A percentile compares a stretch with the other conserved stretches of the same genome.
These are phyloP conservation scores for Girardia tigrina DNA, from an alignment of 2,888 invertebrate genomes.

Conservation along the genomic window DNA sequence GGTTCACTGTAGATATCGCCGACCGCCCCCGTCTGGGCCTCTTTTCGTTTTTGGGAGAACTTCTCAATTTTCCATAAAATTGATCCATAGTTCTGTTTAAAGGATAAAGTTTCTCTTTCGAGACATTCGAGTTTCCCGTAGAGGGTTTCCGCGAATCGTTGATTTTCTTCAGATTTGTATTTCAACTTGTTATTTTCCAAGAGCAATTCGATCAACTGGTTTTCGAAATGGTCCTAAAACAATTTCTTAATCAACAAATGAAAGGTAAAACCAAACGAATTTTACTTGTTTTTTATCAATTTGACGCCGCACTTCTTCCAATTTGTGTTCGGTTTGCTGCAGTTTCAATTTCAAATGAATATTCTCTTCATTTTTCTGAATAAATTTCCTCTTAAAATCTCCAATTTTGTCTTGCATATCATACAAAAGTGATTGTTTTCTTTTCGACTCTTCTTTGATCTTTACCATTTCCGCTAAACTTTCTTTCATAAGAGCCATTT, in stretches of 20 bases:
- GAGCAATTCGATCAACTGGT: neutral
- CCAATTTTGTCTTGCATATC: neutral
- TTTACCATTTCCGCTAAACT: neutral
- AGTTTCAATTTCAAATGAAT: conserved; percentile 5
- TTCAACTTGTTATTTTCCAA: conserved; percentile 9
- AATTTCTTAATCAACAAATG: no score
- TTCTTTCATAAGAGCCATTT: neutral
- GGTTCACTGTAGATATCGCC: neutral
- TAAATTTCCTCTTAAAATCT: neutral
- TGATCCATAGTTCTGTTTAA: neutral
- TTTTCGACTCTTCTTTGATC: neutral
- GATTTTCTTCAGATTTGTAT: conserved; percentile 16
- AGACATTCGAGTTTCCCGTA: conserved; percentile 23
- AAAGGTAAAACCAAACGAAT: neutral
- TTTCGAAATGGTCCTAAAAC: neutral
- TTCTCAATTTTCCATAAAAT: neutral
- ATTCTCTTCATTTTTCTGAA: neutral
- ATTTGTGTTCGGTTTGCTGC: conserved; percentile 8
- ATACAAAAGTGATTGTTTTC: neutral
- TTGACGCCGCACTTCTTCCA: neutral
- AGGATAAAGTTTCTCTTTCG: neutral
- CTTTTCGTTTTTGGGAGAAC: neutral
- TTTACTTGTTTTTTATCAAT: neutral
- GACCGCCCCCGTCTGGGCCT: neutral
- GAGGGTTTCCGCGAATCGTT: neutral